Percentiles rank a stretch among this genome's conserved stretches.
These are phyloP conservation scores for Xanthorhoe designata DNA, from an alignment of 2,888 invertebrate species.

Conservation along the genomic window DNA sequence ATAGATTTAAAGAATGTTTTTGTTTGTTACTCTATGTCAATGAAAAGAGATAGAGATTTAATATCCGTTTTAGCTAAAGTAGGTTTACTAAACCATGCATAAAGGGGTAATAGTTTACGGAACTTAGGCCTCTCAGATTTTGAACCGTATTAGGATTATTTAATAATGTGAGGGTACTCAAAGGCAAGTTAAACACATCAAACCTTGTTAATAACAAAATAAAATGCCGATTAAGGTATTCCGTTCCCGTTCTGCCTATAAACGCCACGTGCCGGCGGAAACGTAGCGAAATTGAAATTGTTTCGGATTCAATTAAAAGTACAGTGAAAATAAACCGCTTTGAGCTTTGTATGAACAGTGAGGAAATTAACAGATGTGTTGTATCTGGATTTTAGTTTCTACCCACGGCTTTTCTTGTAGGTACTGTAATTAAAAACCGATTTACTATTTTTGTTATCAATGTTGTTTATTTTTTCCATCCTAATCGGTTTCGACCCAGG, in stretches of 20 bases:
- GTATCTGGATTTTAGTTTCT: neutral
- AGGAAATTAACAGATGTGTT: neutral
- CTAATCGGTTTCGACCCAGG: too few species aligned
- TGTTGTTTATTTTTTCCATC: neutral
- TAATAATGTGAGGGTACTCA: neutral
- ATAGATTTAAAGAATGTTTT: too few species aligned
- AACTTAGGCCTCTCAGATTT: too few species aligned
- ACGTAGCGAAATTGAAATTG: conserved; percentile 36
- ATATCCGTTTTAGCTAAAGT: too few species aligned
- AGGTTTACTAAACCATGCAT: too few species aligned
- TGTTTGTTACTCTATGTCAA: too few species aligned
- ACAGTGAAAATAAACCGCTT: conserved; percentile 12
- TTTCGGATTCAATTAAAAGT: conserved; percentile 39
- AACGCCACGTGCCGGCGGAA: conserved; percentile 21
- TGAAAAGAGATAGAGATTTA: too few species aligned
- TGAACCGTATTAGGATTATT: too few species aligned
- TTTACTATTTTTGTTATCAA: neutral
- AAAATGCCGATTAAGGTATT: conserved; percentile 14
- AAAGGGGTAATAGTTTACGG: too few species aligned
- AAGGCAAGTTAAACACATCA: neutral
- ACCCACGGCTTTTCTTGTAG: neutral
- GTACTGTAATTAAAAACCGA: neutral
- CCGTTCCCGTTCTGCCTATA: conserved; percentile 13
- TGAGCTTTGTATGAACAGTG: conserved; percentile 10
- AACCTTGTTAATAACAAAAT: neutral